Evolutionary conservation across 2,797 vertebrate genomes (phyloP), one percentile per base, ranked within the genome.

Genomic region (Hoplostethus mediterraneus): DNA sequence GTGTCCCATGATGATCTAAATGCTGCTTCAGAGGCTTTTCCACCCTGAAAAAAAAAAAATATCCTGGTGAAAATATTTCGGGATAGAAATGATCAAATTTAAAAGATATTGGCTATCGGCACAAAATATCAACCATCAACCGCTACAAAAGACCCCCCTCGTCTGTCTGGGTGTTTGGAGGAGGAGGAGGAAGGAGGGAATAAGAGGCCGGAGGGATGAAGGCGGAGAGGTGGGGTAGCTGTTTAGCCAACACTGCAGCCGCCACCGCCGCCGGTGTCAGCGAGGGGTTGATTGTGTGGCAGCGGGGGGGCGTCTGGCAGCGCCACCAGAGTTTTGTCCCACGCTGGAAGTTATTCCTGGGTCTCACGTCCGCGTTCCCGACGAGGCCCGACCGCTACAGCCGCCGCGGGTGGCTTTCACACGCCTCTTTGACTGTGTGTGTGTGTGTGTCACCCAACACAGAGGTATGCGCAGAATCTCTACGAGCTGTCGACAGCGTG

Each of bases 391-490:
- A 57, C 78, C 59, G 47, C 21, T 30, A 48, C 73, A 75, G 71
- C 77, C 82, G 82, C 87, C 90, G 90, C 91, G 90, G 88, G 89
- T 91, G 92, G 90, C 74, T 79, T 80, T 88, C 86, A 85, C 86
- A 90, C 75, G 81, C 81, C 62, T 80, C 62, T 70, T 38, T 60
- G 31, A 47, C 70, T 64, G 5, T 56, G 64, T 56, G 44, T 63
- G 67, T 63, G 67, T 67, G 61, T 73, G 71, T 80, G 67, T 82
- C 52, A 68, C 66, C 52, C 60, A 17, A 42, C 49, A 69, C 83
- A 77, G 71, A 86, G 86, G 82, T 89, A 91, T 92, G 87, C 71
- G 49, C 66, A 85, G 66, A 86, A 87, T 87, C 67, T 84, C 61
- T 73, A 62, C 12, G n/a, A 64, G 67, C 73, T 52, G 85, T 28